Percentiles rank a stretch among this genome's conserved stretches.
phyloP scores from a whole-genome alignment of 1,140 invertebrate genomes.

The Cydia fagiglandana region DNA sequence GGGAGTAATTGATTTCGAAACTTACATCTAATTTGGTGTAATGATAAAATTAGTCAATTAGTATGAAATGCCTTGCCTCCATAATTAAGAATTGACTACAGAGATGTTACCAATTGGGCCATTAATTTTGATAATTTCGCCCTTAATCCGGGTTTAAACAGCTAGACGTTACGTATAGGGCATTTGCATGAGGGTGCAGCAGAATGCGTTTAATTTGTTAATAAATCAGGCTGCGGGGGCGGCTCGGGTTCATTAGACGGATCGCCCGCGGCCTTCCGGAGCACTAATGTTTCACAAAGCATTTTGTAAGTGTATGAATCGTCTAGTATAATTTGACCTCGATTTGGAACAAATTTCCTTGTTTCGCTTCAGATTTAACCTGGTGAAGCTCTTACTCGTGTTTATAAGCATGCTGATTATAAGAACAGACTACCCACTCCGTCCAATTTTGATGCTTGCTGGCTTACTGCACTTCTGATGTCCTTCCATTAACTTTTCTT shows the following conservation, averaged over 20 bases:
- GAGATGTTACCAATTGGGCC: neutral
- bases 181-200: constrained; percentile 71
- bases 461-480: constrained; percentile 66
- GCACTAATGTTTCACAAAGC: constrained; percentile 24
- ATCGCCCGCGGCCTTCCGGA: constrained; percentile 74
- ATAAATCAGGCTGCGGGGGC: constrained; percentile 75
- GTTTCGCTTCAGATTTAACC: neutral
- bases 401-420: neutral
- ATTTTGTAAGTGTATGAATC: constrained; percentile 30
- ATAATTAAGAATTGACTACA: neutral
- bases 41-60: too few relatives aligned
- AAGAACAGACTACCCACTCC: constrained; percentile 52
- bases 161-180: constrained; percentile 47
- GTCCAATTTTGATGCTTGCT: constrained; percentile 50
- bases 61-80: too few relatives aligned
- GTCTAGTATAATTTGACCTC: neutral
- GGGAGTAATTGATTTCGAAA: too few relatives aligned
- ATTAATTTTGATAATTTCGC: constrained; percentile 6
- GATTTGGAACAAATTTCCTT: neutral
- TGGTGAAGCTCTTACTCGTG: neutral
- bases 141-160: constrained; percentile 35
- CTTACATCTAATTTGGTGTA: too few relatives aligned
- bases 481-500: constrained; percentile 38
- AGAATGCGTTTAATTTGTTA: constrained; percentile 79
- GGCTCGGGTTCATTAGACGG: constrained; percentile 75